These are phyloP conservation scores for Manis javanica DNA, from an alignment of 2,797 vertebrate genomes.

Conservation along the genomic window DNA sequence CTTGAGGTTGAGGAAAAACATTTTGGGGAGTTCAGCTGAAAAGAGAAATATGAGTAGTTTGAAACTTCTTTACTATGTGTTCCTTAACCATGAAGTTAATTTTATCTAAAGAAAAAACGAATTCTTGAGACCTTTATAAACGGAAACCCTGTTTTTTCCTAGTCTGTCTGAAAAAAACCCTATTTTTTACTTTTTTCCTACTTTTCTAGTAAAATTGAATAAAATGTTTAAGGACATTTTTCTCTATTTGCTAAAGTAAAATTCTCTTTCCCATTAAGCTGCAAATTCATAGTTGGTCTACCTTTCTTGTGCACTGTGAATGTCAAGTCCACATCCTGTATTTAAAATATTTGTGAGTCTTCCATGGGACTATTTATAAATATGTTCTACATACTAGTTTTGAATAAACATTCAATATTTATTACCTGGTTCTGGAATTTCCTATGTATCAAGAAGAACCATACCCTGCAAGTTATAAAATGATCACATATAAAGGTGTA, in stretches of 20 bases:
- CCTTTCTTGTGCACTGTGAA: not conserved
- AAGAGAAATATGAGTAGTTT: conserved; percentile 40
- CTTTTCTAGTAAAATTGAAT: conserved; percentile 12
- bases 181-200: not conserved
- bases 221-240: conserved; percentile 39
- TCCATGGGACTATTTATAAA: conserved; percentile 31
- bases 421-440: conserved; percentile 50
- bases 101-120: conserved; percentile 52
- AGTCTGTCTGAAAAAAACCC: too few species aligned
- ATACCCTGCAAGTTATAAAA: not conserved
- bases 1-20: not conserved
- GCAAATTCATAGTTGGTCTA: not conserved
- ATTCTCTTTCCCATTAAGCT: conserved; percentile 16
- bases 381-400: conserved; percentile 31
- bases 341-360: conserved; percentile 27
- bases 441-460: conserved; percentile 6
- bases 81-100: not conserved
- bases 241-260: conserved; percentile 35
- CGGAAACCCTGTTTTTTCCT: not conserved
- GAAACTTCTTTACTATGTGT: conserved; percentile 37
- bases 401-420: conserved; percentile 56
- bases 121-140: conserved; percentile 52
- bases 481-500: not conserved
- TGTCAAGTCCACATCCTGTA: not conserved
- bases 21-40: not conserved